Conservation (phyloP, 2,113 vertebrate genomes). For the Noctilio leporinus region DNA sequence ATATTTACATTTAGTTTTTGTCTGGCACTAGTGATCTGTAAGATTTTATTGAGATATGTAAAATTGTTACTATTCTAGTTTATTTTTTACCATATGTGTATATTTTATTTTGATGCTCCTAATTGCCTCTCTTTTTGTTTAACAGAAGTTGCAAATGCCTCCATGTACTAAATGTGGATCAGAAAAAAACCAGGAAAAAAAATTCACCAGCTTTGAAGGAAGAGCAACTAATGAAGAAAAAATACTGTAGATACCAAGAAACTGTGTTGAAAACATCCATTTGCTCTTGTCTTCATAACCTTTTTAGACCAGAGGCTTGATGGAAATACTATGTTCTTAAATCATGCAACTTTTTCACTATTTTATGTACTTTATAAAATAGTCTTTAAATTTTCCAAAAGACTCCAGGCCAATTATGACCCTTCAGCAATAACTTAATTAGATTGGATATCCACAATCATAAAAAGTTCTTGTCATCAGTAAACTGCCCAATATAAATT, state of each 20-base stretch:
- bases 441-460: conserved; percentile 65
- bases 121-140: conserved; percentile 53
- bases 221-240: conserved; percentile 69
- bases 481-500: conserved; percentile 66
- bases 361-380: conserved; percentile 81
- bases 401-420: conserved; percentile 70
- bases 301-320: conserved; percentile 77
- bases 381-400: conserved; percentile 69
- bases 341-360: conserved; percentile 80
- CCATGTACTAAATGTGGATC: conserved; percentile 71
- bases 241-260: conserved; percentile 63
- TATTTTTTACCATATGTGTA: not conserved
- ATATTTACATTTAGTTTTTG: not conserved
- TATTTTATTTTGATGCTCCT: not conserved
- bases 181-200: conserved; percentile 67
- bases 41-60: not conserved
- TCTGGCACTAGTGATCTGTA: not conserved
- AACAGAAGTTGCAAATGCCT: conserved; percentile 74
- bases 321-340: conserved; percentile 75
- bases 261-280: conserved; percentile 3
- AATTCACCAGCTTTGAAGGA: conserved; percentile 59
- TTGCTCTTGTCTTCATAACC: conserved; percentile 64
- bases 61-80: not conserved
- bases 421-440: conserved; percentile 78
- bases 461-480: conserved; percentile 60